Percentiles rank a stretch among this genome's conserved stretches.
These are phyloP conservation scores for Cochlearius cochlearius DNA, from an alignment of 2,113 vertebrate genomes.

Conservation along the genomic window DNA sequence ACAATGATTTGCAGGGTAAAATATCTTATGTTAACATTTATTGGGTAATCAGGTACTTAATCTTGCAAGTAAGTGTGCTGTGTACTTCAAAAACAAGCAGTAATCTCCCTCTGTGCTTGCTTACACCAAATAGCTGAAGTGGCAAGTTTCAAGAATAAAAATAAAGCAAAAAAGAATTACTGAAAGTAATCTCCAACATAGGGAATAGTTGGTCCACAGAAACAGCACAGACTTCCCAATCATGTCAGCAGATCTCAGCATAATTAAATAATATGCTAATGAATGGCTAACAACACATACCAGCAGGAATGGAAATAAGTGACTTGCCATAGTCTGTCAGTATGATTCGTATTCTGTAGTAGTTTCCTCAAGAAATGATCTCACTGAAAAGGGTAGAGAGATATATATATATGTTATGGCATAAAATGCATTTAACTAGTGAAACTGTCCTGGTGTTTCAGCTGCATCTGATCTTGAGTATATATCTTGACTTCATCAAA, in stretches of 20 bases:
- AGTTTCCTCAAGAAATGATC: not conserved
- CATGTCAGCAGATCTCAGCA: not conserved
- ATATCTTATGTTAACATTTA: conserved; percentile 7
- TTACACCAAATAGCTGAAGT: not conserved
- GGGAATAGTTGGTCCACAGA: not conserved
- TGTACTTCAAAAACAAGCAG: conserved; percentile 10
- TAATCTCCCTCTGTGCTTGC: not conserved
- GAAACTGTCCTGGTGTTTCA: not conserved
- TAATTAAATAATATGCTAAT: not conserved
- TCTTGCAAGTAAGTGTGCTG: conserved; percentile 36
- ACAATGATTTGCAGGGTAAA: not conserved
- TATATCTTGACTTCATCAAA: not conserved
- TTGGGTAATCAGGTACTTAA: conserved; percentile 33
- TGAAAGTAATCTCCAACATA: not conserved
- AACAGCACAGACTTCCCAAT: not conserved
- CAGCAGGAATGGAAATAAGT: not conserved
- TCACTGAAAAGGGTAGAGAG: not conserved
- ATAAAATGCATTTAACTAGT: not conserved
- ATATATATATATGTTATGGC: too few relatives aligned
- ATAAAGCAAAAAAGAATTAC: not conserved
- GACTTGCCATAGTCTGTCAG: not conserved
- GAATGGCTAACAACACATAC: not conserved
- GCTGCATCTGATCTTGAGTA: not conserved
- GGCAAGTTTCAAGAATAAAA: not conserved
- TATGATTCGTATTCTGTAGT: not conserved